phyloP scores from a whole-genome alignment of 1,140 invertebrate genomes.

The Lepidurus apus region DNA sequence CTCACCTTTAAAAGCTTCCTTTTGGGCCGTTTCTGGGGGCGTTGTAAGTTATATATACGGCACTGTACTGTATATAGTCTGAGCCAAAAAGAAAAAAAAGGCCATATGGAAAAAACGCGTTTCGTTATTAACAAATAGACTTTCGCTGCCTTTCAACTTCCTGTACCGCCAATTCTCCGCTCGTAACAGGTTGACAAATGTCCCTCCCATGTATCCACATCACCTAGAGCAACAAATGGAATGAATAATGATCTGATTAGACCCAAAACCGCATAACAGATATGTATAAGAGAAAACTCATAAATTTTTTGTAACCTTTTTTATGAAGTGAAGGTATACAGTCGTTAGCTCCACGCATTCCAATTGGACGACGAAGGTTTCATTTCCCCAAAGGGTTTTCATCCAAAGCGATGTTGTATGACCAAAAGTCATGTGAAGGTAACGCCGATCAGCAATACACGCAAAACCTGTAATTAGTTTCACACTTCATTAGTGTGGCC shows the following conservation, averaged over 20 bases:
- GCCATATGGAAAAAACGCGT: not conserved
- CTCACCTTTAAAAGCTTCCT: conserved; percentile 2
- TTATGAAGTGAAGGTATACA: not conserved
- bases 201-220: conserved; percentile 8
- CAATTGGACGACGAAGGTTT: not conserved
- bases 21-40: not conserved
- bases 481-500: conserved; percentile 3
- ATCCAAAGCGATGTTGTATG: no score
- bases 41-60: not conserved
- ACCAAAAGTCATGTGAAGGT: not conserved
- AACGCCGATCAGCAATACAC: conserved; percentile 1
- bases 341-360: not conserved
- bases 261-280: not conserved
- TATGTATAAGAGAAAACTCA: not conserved
- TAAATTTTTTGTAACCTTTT: not conserved
- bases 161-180: not conserved
- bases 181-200: not conserved
- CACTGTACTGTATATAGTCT: no score
- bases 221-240: not conserved
- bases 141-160: not conserved
- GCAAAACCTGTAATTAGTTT: conserved; percentile 14
- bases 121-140: not conserved
- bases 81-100: not conserved
- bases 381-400: no score
- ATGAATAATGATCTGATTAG: not conserved